Conservation (phyloP, 2,797 vertebrate genomes). For the Muscicapa striata region DNA sequence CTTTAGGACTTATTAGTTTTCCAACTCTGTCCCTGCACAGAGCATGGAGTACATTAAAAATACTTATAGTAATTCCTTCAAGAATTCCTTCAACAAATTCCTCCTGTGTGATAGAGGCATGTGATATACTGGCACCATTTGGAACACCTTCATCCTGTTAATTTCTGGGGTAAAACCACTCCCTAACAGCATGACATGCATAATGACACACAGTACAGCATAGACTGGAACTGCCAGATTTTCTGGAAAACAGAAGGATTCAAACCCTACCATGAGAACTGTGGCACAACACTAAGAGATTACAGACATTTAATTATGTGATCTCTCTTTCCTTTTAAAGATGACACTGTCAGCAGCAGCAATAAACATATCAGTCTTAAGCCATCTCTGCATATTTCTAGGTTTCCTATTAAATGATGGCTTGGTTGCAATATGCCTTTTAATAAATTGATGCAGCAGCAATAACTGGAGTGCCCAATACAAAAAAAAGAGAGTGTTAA, state of each 20-base stretch:
- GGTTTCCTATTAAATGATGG: neutral
- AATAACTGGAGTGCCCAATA: neutral
- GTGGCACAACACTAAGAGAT: neutral
- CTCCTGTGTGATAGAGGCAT: neutral
- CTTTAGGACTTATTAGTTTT: neutral
- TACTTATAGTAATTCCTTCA: neutral
- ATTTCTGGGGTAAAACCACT: neutral
- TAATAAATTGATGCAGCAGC: neutral
- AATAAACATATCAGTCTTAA: neutral
- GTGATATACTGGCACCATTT: neutral
- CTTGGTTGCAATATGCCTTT: neutral
- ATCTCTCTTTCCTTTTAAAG: neutral
- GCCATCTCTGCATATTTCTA: neutral
- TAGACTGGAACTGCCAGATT: neutral
- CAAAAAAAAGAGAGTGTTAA: neutral
- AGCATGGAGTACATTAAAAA: neutral
- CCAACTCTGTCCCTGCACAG: neutral
- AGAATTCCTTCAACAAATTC: neutral
- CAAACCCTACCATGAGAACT: neutral
- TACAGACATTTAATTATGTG: neutral
- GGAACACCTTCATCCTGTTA: neutral
- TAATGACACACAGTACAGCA: neutral
- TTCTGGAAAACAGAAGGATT: neutral
- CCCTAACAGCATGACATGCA: neutral
- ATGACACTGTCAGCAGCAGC: neutral